Base-by-base conservation (phyloP, 2,888 invertebrate genomes). In the Yponomeuta sedellus region DNA sequence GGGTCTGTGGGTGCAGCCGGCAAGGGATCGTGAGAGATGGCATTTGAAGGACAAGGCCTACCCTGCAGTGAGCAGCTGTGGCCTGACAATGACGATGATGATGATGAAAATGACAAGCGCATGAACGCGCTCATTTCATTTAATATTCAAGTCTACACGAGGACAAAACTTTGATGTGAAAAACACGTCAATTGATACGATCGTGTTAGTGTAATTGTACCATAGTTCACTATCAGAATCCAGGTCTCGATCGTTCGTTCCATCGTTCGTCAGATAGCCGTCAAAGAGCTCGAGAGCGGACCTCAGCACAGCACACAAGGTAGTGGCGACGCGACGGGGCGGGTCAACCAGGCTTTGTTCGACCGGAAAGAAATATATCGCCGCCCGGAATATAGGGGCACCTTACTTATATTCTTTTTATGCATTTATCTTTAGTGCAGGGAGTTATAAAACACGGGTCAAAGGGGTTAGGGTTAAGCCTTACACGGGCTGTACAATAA, bases 281-380 rank as follows among this genome's bases (percentile, higher is more conserved):
- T 52, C 44, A 16, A 52, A 52, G 12, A 16, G 2, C 44, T 34
- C 34, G 34, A 52, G 16, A 52, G 44, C 16, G 16, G 44, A 52
- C 44, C 44, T 52, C 62, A 28, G 63, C 67, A 69, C 12, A 16
- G 19, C 28, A 44, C 63, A 63, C 63, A 44, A 44, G 63, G 44
- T 19, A 44, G 44, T 44, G 20, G 63, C 63, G 44, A 44, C 40
- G 63, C 63, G 44, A 44, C 40, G 44, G 44, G 44, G 20, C 22
- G 44, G 63, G 63, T 63, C 63, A 63, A 22, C 20, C 44, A 19
- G 19, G 63, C 63, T 63, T 63, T 63, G 63, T 63, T 63, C 44
- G 63, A 44, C 44, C 63, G 63, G 63, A 63, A 63, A 63, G 44
- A 44, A 44, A 63, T 63, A 63, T 63, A 40, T 63, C 20, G 22